phyloP scores from a whole-genome alignment of 1,140 invertebrate species.

The Anagrus nilaparvatae region DNA sequence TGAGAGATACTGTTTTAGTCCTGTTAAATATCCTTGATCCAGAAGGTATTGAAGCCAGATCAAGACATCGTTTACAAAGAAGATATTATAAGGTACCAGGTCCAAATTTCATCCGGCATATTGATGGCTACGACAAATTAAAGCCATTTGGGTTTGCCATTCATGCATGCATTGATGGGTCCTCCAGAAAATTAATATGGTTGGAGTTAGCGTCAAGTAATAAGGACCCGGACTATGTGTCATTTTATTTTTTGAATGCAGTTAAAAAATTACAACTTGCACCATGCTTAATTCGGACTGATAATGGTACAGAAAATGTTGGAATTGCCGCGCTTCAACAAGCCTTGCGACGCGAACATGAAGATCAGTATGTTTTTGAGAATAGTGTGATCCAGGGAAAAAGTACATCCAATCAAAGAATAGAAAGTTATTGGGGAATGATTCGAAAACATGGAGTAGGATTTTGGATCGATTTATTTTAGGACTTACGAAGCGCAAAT shows the following conservation, averaged over 20 bases:
- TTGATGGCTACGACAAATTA: conserved; percentile 26
- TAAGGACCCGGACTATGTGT: no score
- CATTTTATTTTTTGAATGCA: no score
- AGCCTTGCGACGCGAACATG: no score
- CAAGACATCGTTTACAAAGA: conserved; percentile 6
- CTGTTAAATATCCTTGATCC: neutral
- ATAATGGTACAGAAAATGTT: no score
- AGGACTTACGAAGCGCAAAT: conserved; percentile 7
- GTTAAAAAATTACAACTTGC: no score
- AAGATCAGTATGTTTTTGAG: neutral
- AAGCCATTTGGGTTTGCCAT: conserved; percentile 25
- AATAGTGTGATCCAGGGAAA: conserved; percentile 8
- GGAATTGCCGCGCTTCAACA: no score
- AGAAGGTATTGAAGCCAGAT: neutral
- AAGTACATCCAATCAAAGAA: conserved; percentile 13
- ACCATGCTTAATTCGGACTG: no score
- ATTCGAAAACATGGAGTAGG: neutral
- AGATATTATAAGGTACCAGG: conserved; percentile 18
- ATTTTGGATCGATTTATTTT: conserved; percentile 11
- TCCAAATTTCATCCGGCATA: conserved; percentile 26
- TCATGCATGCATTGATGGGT: conserved; percentile 25
- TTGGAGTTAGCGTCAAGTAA: conserved; percentile 16
- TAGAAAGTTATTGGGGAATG: conserved; percentile 11
- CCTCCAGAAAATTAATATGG: conserved; percentile 23
- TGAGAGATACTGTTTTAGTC: neutral